Base-by-base conservation (phyloP, 2,797 vertebrate genomes). In the Melanotaenia nigrans region DNA sequence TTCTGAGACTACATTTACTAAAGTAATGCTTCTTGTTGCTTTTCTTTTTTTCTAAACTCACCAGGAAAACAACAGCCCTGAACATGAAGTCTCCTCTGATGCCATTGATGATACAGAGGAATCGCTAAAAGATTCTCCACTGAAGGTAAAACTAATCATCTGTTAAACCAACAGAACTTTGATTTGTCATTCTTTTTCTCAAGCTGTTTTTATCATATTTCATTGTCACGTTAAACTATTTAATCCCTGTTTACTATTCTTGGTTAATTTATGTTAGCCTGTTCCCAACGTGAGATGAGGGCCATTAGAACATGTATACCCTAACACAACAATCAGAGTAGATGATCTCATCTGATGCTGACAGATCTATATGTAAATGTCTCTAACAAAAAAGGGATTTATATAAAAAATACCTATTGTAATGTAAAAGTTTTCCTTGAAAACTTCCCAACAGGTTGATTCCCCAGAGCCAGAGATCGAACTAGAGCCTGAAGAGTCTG, bases 401-500 rank as follows among this genome's bases (percentile, higher is more conserved):
- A 42, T 42, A 5, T 42, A 45, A 45, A 45, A 45, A 6, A 3
- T 47, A 36, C 42, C 63, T 28, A 18, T 40, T 59, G 7, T 13
- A 47, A 24, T 28, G 9, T 56, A 13, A 25, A 25, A 25, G 24
- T 54, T 54, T 54, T 24, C 12, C 53, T 6, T 57, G 24, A 49
- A 60, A 28, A 5, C 40, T 63, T 35, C 65, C 61, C 63, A 35
- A 72, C 91, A 96, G 95, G 94, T 95, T 71, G 94, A 95, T 79
- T 95, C 94, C 28, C 95, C 96, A 87, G 95, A 95, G 82, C 85
- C 90, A 75, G 95, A 97, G 80, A 92, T 87, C 76, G 85, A 89
- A 89, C 86, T 71, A 89, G 91, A 94, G 88, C 72, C 79, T 81
- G 60, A 92, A 78, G 93, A 90, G 90, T 86, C 75, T 83, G 88